Evolutionary conservation across 2,797 vertebrate species (phyloP), one percentile per base, ranked within the genome.

Genomic region (Sebastes trivittatus): DNA sequence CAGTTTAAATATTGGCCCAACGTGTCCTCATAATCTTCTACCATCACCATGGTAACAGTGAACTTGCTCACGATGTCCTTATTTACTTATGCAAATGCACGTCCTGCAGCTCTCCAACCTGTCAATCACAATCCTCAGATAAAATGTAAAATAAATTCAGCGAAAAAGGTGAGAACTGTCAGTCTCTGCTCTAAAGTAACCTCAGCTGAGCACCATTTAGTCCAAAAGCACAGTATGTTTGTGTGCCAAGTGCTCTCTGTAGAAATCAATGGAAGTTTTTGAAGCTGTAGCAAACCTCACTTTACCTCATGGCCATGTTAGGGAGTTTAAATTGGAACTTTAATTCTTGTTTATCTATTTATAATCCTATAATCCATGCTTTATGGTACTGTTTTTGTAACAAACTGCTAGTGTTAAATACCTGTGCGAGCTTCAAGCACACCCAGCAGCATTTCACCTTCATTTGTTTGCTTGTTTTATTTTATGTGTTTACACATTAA

Each of bases 11-110:
- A 77, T 14, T 62, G 74, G 32, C 78, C 69, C 62, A 42, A 22
- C 73, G 63, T 83, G 76, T 80, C 72, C 78, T 80, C 52, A 16
- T 60, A 77, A 84, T 92, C 80, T 83, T 74, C 59, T 69, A 22
- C 62, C 70, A 25, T 92, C 86, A 30, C 89, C 87, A 92, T 93
- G 89, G 90, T 80, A 93, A 94, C 89, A 62, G 82, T 75, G 82
- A 89, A 86, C 78, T 87, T 89, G 62, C 82, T 84, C 79, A 72
- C 70, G 67, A 68, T 76, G 72, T 23, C 80, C 78, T 74, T 89
- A 85, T 91, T 90, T 88, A 87, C 77, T 67, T 75, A 88, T 89
- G 88, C 81, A 89, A 89, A 90, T 83, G 30, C 77, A 38, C 22
- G 38, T 76, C 63, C 60, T 74, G 75, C 63, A 65, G 65, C 63